phyloP scores from a whole-genome alignment of 2,888 invertebrate genomes.

The Callimorpha dominula region DNA sequence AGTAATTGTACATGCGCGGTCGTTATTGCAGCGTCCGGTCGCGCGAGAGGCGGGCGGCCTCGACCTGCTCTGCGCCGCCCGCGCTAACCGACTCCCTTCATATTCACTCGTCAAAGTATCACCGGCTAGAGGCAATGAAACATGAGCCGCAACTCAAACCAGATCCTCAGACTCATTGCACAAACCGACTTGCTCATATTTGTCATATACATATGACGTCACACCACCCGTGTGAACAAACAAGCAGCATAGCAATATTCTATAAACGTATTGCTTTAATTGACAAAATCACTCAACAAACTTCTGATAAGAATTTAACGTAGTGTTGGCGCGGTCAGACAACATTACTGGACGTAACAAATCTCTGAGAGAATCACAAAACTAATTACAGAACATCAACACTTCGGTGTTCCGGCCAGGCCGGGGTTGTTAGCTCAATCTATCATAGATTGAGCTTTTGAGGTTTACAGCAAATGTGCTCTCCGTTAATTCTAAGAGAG shows the following conservation, averaged over 20 bases:
- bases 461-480: no score
- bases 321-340: no score
- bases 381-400: neutral
- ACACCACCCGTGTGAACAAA: neutral
- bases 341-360: neutral
- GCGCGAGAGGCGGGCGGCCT: slow-evolving; percentile 54
- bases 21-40: slow-evolving; percentile 4
- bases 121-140: neutral
- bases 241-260: neutral
- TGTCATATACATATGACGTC: neutral
- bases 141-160: neutral
- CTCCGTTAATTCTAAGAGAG: neutral
- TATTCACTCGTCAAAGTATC: neutral
- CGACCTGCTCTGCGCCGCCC: slow-evolving; percentile 45
- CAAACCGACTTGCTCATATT: neutral
- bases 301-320: no score
- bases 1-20: neutral
- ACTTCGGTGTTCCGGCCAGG: neutral
- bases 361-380: neutral
- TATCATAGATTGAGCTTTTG: no score
- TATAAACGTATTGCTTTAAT: neutral
- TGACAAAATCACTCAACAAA: neutral
- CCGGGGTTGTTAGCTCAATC: neutral
- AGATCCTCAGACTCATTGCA: neutral
- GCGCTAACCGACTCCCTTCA: slow-evolving; percentile 1